Evolutionary conservation across 2,797 vertebrate genomes (phyloP).

Genomic region (Oreonectes daqikongensis): DNA sequence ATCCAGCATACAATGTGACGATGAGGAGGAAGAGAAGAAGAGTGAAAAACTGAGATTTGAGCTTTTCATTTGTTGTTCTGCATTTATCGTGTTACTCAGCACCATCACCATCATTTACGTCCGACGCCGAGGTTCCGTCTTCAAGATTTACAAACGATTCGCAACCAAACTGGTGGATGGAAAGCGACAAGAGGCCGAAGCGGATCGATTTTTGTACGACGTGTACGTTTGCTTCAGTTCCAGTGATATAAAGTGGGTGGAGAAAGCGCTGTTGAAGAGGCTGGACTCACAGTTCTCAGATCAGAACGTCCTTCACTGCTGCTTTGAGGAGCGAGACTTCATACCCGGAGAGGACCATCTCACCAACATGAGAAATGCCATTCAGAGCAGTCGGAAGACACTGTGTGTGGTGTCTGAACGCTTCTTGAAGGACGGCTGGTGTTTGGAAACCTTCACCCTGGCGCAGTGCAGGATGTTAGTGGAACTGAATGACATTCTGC

Average conservation of each 20-base stretch:
- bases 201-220: constrained; percentile 72
- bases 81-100: constrained; percentile 57
- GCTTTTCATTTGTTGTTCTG: constrained; percentile 70
- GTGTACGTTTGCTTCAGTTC: constrained; percentile 86
- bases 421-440: constrained; percentile 91
- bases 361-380: constrained; percentile 83
- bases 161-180: constrained; percentile 63
- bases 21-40: constrained; percentile 70
- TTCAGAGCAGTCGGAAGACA: constrained; percentile 85
- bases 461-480: constrained; percentile 80
- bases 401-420: constrained; percentile 86
- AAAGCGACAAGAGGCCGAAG: no score
- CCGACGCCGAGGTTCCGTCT: constrained; percentile 77
- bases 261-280: constrained; percentile 79
- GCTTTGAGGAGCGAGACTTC: constrained; percentile 92
- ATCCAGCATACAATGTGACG: constrained; percentile 68
- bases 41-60: constrained; percentile 68
- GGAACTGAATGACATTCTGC: constrained; percentile 78
- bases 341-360: constrained; percentile 85
- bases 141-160: constrained; percentile 77
- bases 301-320: constrained; percentile 81
- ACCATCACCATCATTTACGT: constrained; percentile 61
- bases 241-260: constrained; percentile 86
- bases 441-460: constrained; percentile 85
- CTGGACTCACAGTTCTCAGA: constrained; percentile 84